Evolutionary conservation across 2,888 invertebrate species (phyloP), one percentile per base, ranked within the genome.

Genomic region (Pherbina coryleti): DNA sequence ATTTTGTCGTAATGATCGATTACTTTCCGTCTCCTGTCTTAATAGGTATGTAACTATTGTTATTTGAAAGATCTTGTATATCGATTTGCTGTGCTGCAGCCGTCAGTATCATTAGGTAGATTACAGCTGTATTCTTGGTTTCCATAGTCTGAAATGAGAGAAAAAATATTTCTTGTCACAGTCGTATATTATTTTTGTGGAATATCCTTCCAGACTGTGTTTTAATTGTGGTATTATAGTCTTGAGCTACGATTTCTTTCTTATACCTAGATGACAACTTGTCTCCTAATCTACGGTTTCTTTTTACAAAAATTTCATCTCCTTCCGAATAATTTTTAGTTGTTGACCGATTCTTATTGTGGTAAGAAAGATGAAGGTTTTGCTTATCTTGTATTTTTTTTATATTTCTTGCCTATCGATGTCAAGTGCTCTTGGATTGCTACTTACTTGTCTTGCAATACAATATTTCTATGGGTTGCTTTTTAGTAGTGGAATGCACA

Each of bases 181-280:
- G 37, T 37, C 37, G 4, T 7, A 37, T 37, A 37, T 37, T 31
- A 31, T 31, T 31, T 31, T 31, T 31, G 31, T 31, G 31, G 5
- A 64, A 9, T 67, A 67, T 67, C 44, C 44, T 67, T 11, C 67
- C 67, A 5, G 67, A 44, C 5, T 67, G 19, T 17, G 67, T 67
- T 34, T 49, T 51, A 25, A 69, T 3, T 55, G 71, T 55, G 9
- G n/a, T 37, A 44, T 69, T 51, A 17, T 25, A 55, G 31, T 71
- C 34, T 77, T 79, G 79, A 37, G 76, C 78, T 9, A 81, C 78
- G 9, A 78, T 79, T 67, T 81, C 75, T 34, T 77, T 64, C 8
- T 55, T 77, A 57, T 78, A 82, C 53, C 77, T 78, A n/a, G 76
- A 31, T 0, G 78, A 79, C 37, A 80, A 28, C 31, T 80, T 81